A percentile compares a stretch with the other conserved stretches of the same genome.
These are phyloP conservation scores for Campylomormyrus tamandua DNA, from an alignment of 2,113 vertebrate genomes.

Conservation along the genomic window DNA sequence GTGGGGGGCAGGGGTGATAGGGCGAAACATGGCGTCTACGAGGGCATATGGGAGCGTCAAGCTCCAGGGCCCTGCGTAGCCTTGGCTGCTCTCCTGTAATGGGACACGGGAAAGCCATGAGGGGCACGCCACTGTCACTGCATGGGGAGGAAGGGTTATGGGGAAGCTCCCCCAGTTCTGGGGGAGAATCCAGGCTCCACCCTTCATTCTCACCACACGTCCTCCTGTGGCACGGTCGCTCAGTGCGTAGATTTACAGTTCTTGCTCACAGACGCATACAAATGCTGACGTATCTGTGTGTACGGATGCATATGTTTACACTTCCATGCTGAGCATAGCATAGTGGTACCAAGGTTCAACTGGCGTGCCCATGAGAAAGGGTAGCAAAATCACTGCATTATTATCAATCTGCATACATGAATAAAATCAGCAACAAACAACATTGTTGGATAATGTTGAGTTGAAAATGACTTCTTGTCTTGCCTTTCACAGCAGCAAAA, in stretches of 20 bases:
- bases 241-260: background rate
- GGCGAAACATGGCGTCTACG: background rate
- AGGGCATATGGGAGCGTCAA: background rate
- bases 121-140: background rate
- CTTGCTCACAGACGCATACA: background rate
- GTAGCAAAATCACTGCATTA: background rate
- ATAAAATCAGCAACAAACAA: background rate
- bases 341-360: background rate
- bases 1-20: background rate
- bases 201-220: background rate
- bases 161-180: background rate
- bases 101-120: too few species aligned
- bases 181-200: background rate
- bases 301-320: background rate
- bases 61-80: background rate
- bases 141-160: background rate
- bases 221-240: background rate
- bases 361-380: background rate
- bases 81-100: background rate
- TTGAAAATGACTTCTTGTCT: background rate
- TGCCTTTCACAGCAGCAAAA: background rate
- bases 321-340: background rate
- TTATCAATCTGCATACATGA: background rate
- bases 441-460: background rate
- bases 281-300: background rate